Percentiles rank a stretch among this genome's conserved stretches.
phyloP scores from a whole-genome alignment of 1,140 invertebrate species.

The Orussus abietinus region DNA sequence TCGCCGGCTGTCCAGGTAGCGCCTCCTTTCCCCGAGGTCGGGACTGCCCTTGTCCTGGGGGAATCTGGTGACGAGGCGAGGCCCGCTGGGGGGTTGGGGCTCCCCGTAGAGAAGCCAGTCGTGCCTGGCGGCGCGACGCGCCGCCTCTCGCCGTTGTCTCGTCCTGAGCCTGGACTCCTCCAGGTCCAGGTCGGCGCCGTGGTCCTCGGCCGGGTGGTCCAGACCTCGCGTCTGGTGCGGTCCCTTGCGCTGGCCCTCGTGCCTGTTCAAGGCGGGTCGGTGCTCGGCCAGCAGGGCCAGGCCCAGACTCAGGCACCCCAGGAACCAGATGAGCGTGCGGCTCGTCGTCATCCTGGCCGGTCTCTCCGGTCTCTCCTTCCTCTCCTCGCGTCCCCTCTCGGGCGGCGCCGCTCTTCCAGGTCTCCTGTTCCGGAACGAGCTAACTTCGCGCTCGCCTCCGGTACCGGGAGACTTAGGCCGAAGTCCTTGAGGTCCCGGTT shows the following conservation, averaged over 20 bases:
- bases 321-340: slow-evolving; percentile 10
- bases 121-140: slow-evolving; percentile 16
- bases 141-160: slow-evolving; percentile 5
- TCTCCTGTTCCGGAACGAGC: no score
- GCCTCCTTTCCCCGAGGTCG: not conserved
- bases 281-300: slow-evolving; percentile 11
- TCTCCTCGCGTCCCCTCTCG: no score
- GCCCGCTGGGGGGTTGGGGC: slow-evolving; percentile 20
- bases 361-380: no score
- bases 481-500: no score
- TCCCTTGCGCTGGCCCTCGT: not conserved
- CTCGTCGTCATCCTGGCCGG: no score
- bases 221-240: not conserved
- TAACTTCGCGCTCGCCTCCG: no score
- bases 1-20: slow-evolving; percentile 10
- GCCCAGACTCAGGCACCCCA: slow-evolving; percentile 14
- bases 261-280: not conserved
- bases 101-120: slow-evolving; percentile 28
- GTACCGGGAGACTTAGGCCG: no score
- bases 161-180: not conserved
- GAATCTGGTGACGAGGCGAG: not conserved
- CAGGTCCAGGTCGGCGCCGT: not conserved
- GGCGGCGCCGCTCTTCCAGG: no score
- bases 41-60: not conserved
- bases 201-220: not conserved